Evolutionary conservation across 2,113 vertebrate genomes (phyloP).

Genomic region (Muscicapa adusta): DNA sequence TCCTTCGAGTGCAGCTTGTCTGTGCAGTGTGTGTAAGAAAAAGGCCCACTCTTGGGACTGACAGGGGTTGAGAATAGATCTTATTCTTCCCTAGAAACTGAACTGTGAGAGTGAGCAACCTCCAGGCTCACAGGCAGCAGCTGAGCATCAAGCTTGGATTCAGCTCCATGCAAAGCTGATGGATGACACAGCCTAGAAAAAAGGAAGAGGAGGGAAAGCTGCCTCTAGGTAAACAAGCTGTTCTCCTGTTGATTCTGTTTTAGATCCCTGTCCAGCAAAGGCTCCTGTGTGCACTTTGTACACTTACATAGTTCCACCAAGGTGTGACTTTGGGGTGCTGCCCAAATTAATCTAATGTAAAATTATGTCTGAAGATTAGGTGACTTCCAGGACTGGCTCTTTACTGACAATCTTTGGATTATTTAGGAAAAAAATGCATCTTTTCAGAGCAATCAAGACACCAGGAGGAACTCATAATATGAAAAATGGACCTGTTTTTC

Average conservation of each 20-base stretch:
- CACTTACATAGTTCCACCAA: neutral
- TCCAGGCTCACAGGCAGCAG: neutral
- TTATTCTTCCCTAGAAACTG: neutral
- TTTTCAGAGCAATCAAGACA: neutral
- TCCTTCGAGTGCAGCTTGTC: neutral
- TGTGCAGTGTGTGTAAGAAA: neutral
- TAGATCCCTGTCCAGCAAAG: neutral
- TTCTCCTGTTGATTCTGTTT: neutral
- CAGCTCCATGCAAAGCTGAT: rapidly evolving
- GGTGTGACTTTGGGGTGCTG: neutral
- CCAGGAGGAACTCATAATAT: neutral
- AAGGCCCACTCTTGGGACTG: neutral
- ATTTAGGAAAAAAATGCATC: neutral
- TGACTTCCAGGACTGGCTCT: neutral
- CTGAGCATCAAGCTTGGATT: rapidly evolving
- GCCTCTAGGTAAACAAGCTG: neutral
- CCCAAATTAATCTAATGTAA: neutral
- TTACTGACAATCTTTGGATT: neutral
- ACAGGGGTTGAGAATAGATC: neutral
- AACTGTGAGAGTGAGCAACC: rapidly evolving
- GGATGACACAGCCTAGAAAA: neutral
- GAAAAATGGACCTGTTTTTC: neutral
- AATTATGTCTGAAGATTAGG: neutral
- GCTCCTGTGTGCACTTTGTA: neutral
- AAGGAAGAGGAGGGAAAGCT: neutral